Conservation (phyloP, 1,140 invertebrate genomes). For the Lepidurus packardi region DNA sequence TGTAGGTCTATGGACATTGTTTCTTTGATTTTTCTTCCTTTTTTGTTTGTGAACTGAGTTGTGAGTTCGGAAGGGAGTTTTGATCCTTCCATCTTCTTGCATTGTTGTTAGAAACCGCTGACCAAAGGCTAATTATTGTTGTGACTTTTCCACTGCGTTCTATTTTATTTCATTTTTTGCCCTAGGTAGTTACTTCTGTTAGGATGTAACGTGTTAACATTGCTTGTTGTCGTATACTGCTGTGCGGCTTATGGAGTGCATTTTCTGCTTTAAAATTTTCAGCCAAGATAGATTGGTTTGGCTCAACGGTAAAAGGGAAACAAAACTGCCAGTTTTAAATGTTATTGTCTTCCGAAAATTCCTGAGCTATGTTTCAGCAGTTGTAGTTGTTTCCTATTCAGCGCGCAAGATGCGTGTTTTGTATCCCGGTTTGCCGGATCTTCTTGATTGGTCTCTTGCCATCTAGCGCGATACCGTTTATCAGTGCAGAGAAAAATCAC, state of each 20-base stretch:
- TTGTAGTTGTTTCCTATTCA: not conserved
- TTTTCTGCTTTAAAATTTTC: too few relatives aligned
- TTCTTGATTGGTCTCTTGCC: not conserved
- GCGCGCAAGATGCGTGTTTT: not conserved
- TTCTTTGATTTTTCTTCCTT: not conserved
- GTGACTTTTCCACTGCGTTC: not conserved
- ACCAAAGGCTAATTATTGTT: slow-evolving; percentile 22
- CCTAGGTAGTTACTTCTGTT: not conserved
- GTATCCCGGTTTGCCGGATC: not conserved
- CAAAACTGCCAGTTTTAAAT: too few relatives aligned
- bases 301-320: too few relatives aligned
- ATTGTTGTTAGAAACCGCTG: slow-evolving; percentile 10
- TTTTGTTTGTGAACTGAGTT: not conserved
- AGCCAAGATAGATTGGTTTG: too few relatives aligned
- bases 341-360: too few relatives aligned
- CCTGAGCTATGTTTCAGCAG: not conserved
- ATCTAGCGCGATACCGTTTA: not conserved
- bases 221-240: too few relatives aligned
- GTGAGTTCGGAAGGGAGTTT: not conserved
- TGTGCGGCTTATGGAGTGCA: too few relatives aligned
- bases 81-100: not conserved
- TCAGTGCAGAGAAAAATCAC: not conserved
- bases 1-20: not conserved
- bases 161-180: not conserved
- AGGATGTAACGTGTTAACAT: too few relatives aligned